phyloP scores from a whole-genome alignment of 2,113 vertebrate genomes.

The Laticauda laticaudata region DNA sequence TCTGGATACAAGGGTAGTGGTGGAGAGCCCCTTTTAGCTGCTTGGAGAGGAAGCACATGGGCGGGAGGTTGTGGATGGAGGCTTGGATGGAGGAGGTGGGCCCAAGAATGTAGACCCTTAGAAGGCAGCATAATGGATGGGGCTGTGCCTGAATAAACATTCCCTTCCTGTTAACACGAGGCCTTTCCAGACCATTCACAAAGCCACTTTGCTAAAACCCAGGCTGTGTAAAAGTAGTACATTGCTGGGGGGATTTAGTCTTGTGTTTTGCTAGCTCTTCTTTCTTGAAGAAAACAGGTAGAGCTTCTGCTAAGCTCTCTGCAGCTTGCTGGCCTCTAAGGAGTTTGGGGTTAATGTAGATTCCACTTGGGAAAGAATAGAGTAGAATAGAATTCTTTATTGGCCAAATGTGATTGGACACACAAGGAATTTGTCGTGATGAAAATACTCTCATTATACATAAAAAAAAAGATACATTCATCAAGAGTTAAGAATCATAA shows the following conservation, averaged over 20 bases:
- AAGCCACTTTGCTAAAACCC: background rate
- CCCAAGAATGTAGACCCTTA: background rate
- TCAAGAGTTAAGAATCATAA: too few relatives aligned
- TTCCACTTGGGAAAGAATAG: too few relatives aligned
- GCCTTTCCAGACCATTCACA: background rate
- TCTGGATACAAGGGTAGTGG: background rate
- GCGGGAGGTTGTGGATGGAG: background rate
- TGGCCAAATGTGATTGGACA: too few relatives aligned
- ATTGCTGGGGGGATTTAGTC: background rate
- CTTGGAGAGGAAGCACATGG: background rate
- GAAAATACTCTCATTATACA: too few relatives aligned
- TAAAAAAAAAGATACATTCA: background rate
- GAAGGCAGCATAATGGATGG: background rate
- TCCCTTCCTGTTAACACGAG: background rate
- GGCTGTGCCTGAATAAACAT: background rate
- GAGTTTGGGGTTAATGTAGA: too few relatives aligned
- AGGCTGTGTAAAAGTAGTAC: constrained; percentile 12
- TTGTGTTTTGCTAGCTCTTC: background rate
- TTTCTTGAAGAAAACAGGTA: background rate
- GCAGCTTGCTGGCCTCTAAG: too few relatives aligned
- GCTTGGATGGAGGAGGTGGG: background rate
- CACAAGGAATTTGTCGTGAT: too few relatives aligned
- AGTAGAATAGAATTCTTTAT: too few relatives aligned
- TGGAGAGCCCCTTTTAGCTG: background rate
- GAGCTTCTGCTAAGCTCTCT: too few relatives aligned